Evolutionary conservation across 1,140 invertebrate genomes (phyloP).

Genomic region (Chionoecetes opilio): DNA sequence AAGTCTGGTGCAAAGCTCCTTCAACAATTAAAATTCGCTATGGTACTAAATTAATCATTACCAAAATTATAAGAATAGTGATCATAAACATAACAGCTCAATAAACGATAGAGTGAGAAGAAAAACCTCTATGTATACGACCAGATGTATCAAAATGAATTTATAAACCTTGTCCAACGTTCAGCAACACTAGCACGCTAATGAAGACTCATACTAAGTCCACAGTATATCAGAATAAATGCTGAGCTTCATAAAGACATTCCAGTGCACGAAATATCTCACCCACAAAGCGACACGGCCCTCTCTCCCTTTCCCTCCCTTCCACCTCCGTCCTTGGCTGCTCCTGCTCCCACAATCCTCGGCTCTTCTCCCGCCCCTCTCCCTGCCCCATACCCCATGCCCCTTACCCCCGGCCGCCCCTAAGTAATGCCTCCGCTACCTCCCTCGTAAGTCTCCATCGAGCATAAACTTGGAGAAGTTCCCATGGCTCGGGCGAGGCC

Average conservation of each 20-base stretch:
- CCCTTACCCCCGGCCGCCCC: neutral
- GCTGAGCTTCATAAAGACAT: constrained; percentile 36
- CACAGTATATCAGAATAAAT: constrained; percentile 41
- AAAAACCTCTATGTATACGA: neutral
- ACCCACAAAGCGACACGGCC: constrained; percentile 32
- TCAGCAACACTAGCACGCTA: neutral
- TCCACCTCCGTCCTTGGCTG: constrained; percentile 28
- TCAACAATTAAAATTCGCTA: neutral
- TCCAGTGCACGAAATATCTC: constrained; percentile 28
- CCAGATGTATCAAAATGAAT: neutral
- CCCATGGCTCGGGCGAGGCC: constrained; percentile 55
- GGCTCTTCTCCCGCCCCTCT: neutral
- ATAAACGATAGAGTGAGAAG: neutral
- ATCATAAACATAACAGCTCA: neutral
- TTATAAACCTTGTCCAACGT: constrained; percentile 5
- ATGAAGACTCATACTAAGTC: constrained; percentile 29
- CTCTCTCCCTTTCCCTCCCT: constrained; percentile 48
- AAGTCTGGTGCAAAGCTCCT: neutral
- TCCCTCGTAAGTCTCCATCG: constrained; percentile 69
- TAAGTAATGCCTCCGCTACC: constrained; percentile 49
- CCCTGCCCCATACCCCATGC: neutral
- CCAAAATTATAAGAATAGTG: neutral
- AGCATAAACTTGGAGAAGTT: constrained; percentile 67
- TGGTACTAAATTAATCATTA: neutral
- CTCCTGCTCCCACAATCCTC: neutral